Conservation (phyloP, 2,113 vertebrate genomes). For the Kobus ellipsiprymnus region DNA sequence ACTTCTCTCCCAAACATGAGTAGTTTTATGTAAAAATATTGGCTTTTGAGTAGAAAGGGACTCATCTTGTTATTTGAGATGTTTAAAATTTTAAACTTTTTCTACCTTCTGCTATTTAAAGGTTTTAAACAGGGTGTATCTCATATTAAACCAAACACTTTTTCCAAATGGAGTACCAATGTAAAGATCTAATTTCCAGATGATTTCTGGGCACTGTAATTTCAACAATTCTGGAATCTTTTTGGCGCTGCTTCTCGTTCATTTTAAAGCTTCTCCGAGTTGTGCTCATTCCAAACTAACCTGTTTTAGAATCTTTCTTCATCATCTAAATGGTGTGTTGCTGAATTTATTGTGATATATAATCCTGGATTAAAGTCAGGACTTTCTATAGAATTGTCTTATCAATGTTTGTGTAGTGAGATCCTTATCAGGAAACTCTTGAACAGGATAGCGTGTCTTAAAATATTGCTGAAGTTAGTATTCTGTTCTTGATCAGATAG, state of each 20-base stretch:
- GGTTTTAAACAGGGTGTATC: conserved; percentile 78
- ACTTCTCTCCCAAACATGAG: conserved; percentile 52
- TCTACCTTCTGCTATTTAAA: conserved; percentile 78
- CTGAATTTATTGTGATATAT: conserved; percentile 73
- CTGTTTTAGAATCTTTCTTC: conserved; percentile 71
- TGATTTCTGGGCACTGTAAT: conserved; percentile 74
- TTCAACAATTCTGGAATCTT: conserved; percentile 73
- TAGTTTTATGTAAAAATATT: conserved; percentile 72
- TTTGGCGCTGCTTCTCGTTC: conserved; percentile 68
- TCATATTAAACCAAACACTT: conserved; percentile 55
- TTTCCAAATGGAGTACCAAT: conserved; percentile 61
- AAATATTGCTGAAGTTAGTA: conserved; percentile 49
- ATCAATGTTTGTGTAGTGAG: conserved; percentile 65
- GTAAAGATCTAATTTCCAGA: conserved; percentile 63
- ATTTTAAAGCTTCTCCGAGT: conserved; percentile 69
- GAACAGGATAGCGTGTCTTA: conserved; percentile 67
- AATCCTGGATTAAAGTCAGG: conserved; percentile 69
- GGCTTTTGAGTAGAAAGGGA: conserved; percentile 75
- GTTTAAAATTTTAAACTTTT: conserved; percentile 77
- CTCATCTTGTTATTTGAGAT: conserved; percentile 74
- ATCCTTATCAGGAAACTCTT: conserved; percentile 69
- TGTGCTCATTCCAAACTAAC: conserved; percentile 62
- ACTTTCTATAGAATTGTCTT: conserved; percentile 70
- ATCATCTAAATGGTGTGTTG: conserved; percentile 64
- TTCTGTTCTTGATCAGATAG: conserved; percentile 58